phyloP scores from a whole-genome alignment of 2,797 vertebrate species.

The Phrynocephalus guinanensis region DNA sequence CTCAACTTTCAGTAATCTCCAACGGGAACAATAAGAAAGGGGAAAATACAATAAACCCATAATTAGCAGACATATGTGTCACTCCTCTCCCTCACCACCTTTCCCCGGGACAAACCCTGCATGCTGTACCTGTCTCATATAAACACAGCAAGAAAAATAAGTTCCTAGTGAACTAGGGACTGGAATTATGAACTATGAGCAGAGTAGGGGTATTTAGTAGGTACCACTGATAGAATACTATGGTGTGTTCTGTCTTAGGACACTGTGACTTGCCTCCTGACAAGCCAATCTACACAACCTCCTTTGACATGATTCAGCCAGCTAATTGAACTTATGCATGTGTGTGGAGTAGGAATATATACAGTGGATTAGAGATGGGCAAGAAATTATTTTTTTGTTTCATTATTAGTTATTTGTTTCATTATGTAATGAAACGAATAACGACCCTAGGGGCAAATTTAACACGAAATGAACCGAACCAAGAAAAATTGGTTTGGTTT shows the following conservation, averaged over 20 bases:
- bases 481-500: too few relatives aligned
- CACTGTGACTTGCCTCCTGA: not conserved
- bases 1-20: too few relatives aligned
- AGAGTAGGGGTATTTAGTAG: not conserved
- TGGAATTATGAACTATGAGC: not conserved
- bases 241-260: not conserved
- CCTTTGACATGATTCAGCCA: not conserved
- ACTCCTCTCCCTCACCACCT: not conserved
- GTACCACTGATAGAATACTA: not conserved
- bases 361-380: too few relatives aligned
- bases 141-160: not conserved
- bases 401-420: too few relatives aligned
- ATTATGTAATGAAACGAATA: too few relatives aligned
- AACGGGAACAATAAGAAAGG: not conserved
- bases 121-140: too few relatives aligned
- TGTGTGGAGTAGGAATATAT: not conserved
- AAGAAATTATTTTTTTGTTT: too few relatives aligned
- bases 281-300: not conserved
- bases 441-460: too few relatives aligned
- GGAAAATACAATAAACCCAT: not conserved
- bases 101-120: not conserved
- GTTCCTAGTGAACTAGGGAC: not conserved
- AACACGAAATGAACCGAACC: too few relatives aligned
- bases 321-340: not conserved
- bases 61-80: conserved; percentile 5